Evolutionary conservation across 1,140 invertebrate species (phyloP).

Genomic region (Fragariocoptes setiger): DNA sequence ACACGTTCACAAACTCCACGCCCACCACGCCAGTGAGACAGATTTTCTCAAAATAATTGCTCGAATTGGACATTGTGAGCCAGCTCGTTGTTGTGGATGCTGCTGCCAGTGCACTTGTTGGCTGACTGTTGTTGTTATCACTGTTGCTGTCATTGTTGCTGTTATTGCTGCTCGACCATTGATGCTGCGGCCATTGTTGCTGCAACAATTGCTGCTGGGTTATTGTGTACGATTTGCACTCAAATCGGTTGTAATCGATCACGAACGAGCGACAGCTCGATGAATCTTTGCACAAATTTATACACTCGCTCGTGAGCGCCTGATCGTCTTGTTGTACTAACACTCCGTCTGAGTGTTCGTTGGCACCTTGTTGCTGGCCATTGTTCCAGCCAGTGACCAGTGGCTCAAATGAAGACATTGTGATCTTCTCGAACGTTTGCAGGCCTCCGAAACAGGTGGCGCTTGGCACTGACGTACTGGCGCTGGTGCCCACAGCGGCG

Average conservation of each 20-base stretch:
- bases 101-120: no score
- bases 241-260: constrained; percentile 18
- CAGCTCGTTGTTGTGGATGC: no score
- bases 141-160: no score
- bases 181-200: no score
- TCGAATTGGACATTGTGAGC: constrained; percentile 12
- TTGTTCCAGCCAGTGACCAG: neutral
- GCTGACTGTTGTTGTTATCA: no score
- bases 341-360: neutral
- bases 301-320: constrained; percentile 19
- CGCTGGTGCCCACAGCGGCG: no score
- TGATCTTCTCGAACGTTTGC: constrained; percentile 20
- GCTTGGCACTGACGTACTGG: no score
- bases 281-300: constrained; percentile 19
- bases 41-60: constrained; percentile 21
- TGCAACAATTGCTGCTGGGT: constrained; percentile 11
- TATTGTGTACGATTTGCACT: constrained; percentile 16
- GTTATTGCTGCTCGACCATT: no score
- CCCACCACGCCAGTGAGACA: constrained; percentile 13
- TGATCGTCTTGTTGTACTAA: constrained; percentile 18
- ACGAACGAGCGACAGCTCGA: constrained; percentile 18
- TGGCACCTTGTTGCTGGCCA: neutral
- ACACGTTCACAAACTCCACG: constrained; percentile 18
- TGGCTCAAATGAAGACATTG: constrained; percentile 15
- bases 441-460: constrained; percentile 19